Base-by-base conservation (phyloP, 2,113 vertebrate species). In the Meles meles region DNA sequence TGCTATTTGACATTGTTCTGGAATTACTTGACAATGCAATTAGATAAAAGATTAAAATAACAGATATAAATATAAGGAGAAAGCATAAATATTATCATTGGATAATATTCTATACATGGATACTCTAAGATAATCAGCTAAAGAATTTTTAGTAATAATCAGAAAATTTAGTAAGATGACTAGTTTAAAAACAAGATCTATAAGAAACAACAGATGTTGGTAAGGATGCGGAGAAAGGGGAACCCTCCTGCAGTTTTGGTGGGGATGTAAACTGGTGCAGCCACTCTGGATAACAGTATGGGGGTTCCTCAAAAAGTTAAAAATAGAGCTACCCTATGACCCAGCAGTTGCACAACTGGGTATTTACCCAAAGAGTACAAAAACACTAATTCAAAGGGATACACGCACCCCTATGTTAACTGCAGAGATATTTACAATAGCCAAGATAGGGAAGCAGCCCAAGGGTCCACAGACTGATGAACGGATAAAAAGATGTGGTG, bases 161-260 rank as follows among this genome's bases (percentile, higher is more conserved):
- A 79, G 42, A 94, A 55, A 69, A 96, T 52, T 95, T 92, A 93
- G 23, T 52, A 85, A 93, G 61, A 18, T 37, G 39, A 23, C 63
- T 88, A 71, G 29, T 77, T 90, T 82, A 87, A 96, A 96, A 97
- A 84, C 23, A 90, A 94, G 59, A 79, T 77, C 49, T 71, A 82
- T 27, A 29, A 77, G 74, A 77, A 31, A 77, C 14, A 47, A 77
- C 14, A 17, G 42, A 47, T 76, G 42, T 47, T 76, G 72, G 42
- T 15, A 15, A 47, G 72, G 27, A 47, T 77, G 74, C 17, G 7
- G 74, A 47, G 42, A 77, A 77, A 77, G 74, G 7, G 15, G 42
- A 77, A 77, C 15, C 1, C 74, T 18, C 27, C 3, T 77, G 42
- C 42, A 18, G 42, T 77, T 15, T 9, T 77, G 42, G 74, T 76